These are phyloP conservation scores for Chrysolina haemoptera DNA, from an alignment of 2,888 invertebrate genomes.

Conservation along the genomic window DNA sequence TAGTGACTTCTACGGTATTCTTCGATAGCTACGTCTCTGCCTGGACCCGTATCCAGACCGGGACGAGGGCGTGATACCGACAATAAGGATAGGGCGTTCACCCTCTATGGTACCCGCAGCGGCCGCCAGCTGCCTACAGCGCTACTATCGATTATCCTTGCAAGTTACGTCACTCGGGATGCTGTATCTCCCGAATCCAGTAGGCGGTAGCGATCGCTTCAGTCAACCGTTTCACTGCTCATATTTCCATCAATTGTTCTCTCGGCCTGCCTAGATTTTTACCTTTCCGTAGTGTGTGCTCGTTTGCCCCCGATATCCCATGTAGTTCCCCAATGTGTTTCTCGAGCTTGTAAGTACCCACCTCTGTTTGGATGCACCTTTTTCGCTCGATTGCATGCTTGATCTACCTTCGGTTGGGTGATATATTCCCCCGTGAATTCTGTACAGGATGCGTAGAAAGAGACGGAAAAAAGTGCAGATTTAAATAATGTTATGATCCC, in stretches of 20 bases:
- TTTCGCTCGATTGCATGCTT: neutral
- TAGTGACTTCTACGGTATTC: neutral
- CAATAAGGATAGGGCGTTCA: slow-evolving; percentile 66
- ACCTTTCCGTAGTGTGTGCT: slow-evolving; percentile 42
- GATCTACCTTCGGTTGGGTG: neutral
- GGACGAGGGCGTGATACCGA: slow-evolving; percentile 52
- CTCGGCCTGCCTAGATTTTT: slow-evolving; percentile 48
- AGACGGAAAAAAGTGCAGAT: neutral
- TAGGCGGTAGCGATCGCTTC: slow-evolving; percentile 58
- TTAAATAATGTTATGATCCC: neutral
- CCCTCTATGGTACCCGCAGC: slow-evolving; percentile 62
- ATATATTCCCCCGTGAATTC: neutral
- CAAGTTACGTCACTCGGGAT: slow-evolving; percentile 67
- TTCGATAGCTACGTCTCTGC: neutral
- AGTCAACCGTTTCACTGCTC: slow-evolving; percentile 33
- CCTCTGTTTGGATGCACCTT: slow-evolving; percentile 14
- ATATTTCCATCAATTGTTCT: slow-evolving; percentile 35
- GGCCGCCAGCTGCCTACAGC: slow-evolving; percentile 65
- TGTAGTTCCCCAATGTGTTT: slow-evolving; percentile 43
- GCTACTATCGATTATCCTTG: slow-evolving; percentile 69
- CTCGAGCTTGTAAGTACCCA: slow-evolving; percentile 44
- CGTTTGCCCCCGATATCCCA: slow-evolving; percentile 33
- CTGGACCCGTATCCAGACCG: slow-evolving; percentile 28
- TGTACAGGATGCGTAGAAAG: neutral
- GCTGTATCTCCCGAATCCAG: slow-evolving; percentile 65